Evolutionary conservation across 2,113 vertebrate species (phyloP).

Genomic region (Martes martes): DNA sequence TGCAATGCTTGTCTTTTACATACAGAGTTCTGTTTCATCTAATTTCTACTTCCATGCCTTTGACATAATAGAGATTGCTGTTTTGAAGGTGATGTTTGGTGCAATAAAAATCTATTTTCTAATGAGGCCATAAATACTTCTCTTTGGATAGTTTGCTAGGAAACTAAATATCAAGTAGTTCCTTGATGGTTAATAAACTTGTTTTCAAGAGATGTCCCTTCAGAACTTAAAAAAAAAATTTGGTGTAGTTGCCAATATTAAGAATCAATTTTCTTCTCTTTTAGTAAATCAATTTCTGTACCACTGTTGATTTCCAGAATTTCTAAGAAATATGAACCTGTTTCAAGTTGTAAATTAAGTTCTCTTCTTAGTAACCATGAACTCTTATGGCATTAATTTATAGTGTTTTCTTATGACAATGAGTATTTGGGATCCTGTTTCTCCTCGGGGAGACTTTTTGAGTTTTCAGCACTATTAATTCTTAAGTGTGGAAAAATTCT

Average conservation of each 20-base stretch:
- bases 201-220: slow-evolving; percentile 32
- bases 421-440: neutral
- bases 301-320: slow-evolving; percentile 51
- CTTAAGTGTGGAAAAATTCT: slow-evolving; percentile 36
- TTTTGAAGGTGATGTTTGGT: neutral
- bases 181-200: slow-evolving; percentile 51
- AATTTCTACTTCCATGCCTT: slow-evolving; percentile 44
- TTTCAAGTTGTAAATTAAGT: slow-evolving; percentile 58
- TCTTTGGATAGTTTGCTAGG: slow-evolving; percentile 26
- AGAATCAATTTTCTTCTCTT: slow-evolving; percentile 57
- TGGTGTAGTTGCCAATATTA: slow-evolving; percentile 20
- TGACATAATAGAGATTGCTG: slow-evolving; percentile 4
- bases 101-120: neutral
- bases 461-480: slow-evolving; percentile 44
- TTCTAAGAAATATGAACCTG: slow-evolving; percentile 56
- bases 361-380: slow-evolving; percentile 13
- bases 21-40: neutral
- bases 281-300: slow-evolving; percentile 41
- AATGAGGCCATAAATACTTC: neutral
- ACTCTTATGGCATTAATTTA: slow-evolving; percentile 48
- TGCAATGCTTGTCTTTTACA: neutral
- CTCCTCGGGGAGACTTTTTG: slow-evolving; percentile 41
- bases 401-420: slow-evolving; percentile 30
- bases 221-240: slow-evolving; percentile 53
- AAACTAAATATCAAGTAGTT: slow-evolving; percentile 53